Evolutionary conservation across 1,140 invertebrate genomes (phyloP), one percentile per base, ranked within the genome.

Genomic region (Holotrichia oblita): DNA sequence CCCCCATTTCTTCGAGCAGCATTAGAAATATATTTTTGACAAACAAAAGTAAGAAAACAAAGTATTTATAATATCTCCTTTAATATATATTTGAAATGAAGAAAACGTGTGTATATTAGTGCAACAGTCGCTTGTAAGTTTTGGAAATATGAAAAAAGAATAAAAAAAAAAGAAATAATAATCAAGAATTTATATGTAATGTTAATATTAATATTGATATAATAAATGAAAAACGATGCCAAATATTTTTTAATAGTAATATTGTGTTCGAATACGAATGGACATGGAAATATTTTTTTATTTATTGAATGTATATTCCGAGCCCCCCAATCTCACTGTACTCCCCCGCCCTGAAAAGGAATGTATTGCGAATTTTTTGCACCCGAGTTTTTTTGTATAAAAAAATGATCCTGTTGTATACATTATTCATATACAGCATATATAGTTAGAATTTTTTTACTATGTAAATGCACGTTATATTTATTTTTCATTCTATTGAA

Each of bases 211-310:
- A 81, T 69, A 69, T 69, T 69, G 61, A 69, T 69, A 69, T 77
- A 77, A 80, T 78, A 80, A 80, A 78, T 79, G 84, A 78, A 72
- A 82, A 80, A 81, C 81, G 83, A 85, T 85, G 84, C 84, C 84
- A 85, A 85, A 85, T 85, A 84, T 84, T 83, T 83, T 82, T 76
- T 48, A 76, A 76, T 48, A 55, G 44, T 55, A 42, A 76, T 76
- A 42, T 74, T 76, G 75, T 76, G 41, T 76, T 76, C 41, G 75
- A 34, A 69, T 76, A 74, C 73, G 41, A 41, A 74, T 74, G 73
- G 40, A 74, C 24, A 69, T 34, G 61, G 61, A 34, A 48, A 69
- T 69, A 69, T 69, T 69, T 69, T 69, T 69, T 69, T 69, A 69
- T 69, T 69, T 69, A 69, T 69, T 69, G 61, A 69, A 69, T 69